These are phyloP conservation scores for Cephus rjabovi DNA, from an alignment of 2,888 invertebrate genomes.

Conservation along the genomic window DNA sequence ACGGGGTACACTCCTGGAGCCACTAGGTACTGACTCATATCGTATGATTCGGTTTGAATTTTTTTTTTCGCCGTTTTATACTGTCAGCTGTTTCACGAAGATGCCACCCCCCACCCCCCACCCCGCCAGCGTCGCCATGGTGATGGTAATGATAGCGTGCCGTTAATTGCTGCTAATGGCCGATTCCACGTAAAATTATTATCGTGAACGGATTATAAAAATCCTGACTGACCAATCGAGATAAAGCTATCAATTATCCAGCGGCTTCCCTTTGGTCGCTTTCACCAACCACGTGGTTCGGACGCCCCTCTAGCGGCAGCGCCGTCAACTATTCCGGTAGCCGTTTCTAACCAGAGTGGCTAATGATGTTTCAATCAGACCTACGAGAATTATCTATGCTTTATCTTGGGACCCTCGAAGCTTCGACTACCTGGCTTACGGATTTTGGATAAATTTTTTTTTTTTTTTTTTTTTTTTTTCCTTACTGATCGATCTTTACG, in stretches of 20 bases:
- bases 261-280: conserved; percentile 16
- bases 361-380: not conserved
- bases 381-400: not conserved
- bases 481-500: not conserved
- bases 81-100: not conserved
- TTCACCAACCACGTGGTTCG: conserved; percentile 6
- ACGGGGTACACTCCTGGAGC: not conserved
- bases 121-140: not conserved
- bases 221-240: conserved; percentile 21
- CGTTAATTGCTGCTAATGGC: not conserved
- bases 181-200: conserved; percentile 15
- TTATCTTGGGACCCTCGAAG: not conserved
- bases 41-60: not conserved
- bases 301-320: not conserved
- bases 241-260: conserved; percentile 21
- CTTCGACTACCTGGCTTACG: not conserved
- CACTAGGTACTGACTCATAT: not conserved
- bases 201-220: conserved; percentile 22
- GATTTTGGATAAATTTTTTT: not conserved
- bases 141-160: not conserved
- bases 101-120: not conserved
- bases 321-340: not conserved
- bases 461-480: not conserved
- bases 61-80: not conserved
- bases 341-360: not conserved